Evolutionary conservation across 2,797 vertebrate genomes (phyloP), one percentile per base, ranked within the genome.

Genomic region (Anisognathus igniventris): DNA sequence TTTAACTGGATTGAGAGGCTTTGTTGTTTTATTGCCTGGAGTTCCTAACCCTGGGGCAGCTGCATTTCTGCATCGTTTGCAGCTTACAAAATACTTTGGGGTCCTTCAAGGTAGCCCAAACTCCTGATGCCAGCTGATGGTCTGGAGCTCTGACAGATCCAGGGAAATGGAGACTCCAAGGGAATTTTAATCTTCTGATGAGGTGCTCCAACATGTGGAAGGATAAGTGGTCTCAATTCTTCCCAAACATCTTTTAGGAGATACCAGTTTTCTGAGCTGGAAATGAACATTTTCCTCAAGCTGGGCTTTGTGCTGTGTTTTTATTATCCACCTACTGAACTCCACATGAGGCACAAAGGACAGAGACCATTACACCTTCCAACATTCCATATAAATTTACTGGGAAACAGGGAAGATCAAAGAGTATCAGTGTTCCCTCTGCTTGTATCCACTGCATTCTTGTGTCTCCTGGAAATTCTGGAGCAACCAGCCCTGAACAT

Each of bases 161-260:
- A 39, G 22, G 61, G 39, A 82, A 60, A 51, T 45, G 35, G 24
- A 14, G 8, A n/a, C 2, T 6, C 30, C 2, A 7, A 15, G 14
- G n/a, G 39, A 51, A 12, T 56, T 80, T 61, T 31, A 77, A 51
- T 15, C 20, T 35, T 68, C 47, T 48, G 7, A 23, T 51, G 23
- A 75, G 25, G 4, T 33, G 11, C 12, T 83, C 27, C 62, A 66
- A 28, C 20, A 21, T 6, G 13, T 6, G 45, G 65, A 58, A 73
- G 14, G 25, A 23, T 2, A 11, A 50, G 23, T 18, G 15, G 20
- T 40, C 35, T 79, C 0, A 0, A 54, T 73, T n/a, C 5, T 14
- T 82, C 42, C 17, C n/a, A 86, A 22, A 37, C 1, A 28, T 40
- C 39, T 50, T 68, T 12, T 18, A 45, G 39, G 23, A 84, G 11